Base-by-base conservation (phyloP, 2,888 invertebrate species). In the Sturmia bella region DNA sequence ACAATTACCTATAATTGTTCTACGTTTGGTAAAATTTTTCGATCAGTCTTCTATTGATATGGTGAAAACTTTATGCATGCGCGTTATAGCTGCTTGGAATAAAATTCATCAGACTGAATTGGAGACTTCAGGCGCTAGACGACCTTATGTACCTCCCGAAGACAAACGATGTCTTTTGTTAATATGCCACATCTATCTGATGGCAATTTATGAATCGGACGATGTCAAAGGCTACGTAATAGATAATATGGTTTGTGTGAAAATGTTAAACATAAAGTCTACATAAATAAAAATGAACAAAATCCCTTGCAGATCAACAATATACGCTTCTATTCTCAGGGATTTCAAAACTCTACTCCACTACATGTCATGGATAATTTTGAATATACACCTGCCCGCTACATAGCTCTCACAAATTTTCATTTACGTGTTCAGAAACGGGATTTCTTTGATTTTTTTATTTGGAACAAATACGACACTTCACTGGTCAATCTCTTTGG, bases 11-110 rank as follows among this genome's bases (percentile, higher is more conserved):
- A 73, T 90, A 3, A 86, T 89, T 3, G 70, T 89, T 1, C 56
- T 90, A 21, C 88, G 90, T 2, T 85, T 90, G 6, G 76, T 89
- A 0, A 89, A 89, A 57, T 84, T 90, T 19, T 88, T 90, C 27
- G 90, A 90, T 81, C 85, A 87, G 0, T 86, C 87, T 6, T 89
- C 86, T 74, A 86, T 88, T 74, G 89, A 89, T 66, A 86, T 87
- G 4, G 89, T 89, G 0, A 89, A 90, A 50, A 87, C 86, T 11
- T 80, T 90, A 0, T 87, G 90, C 0, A 80, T 89, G 68, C 88
- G 89, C 1, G 84, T 89, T 9, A 83, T 90, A 17, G 84, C 87
- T 0, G 88, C 89, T 7, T 90, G 90, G 89, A 72, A 86, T 79
- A 80, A 80, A 52, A 69, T 84, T 3, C 78, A 81, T 57, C 79